Percentiles rank a stretch among this genome's conserved stretches.
These are phyloP conservation scores for Dasysyrphus tricinctus DNA, from an alignment of 2,888 invertebrate genomes.

Conservation along the genomic window DNA sequence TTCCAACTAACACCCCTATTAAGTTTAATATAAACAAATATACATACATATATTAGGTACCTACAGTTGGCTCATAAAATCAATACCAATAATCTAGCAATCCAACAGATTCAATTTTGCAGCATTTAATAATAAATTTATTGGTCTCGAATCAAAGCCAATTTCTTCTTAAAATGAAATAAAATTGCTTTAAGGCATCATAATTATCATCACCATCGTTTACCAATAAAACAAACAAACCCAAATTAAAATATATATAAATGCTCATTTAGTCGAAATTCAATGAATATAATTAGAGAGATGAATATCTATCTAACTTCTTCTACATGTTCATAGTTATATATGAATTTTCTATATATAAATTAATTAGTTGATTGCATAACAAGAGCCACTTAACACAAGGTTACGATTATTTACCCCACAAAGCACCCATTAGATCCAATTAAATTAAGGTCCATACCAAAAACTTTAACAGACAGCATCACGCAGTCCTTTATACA, in stretches of 20 bases:
- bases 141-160: background rate
- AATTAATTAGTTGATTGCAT: constrained; percentile 60
- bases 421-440: constrained; percentile 64
- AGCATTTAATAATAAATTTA: background rate
- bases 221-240: background rate
- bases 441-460: constrained; percentile 62
- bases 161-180: background rate
- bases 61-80: background rate
- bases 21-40: background rate
- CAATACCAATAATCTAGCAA: background rate
- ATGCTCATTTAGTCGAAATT: constrained; percentile 31
- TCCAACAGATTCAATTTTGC: background rate
- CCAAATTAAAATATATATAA: background rate
- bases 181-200: background rate
- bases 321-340: background rate
- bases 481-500: background rate
- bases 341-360: constrained; percentile 26
- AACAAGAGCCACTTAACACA: constrained; percentile 53
- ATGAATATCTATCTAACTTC: constrained; percentile 31
- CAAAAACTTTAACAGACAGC: constrained; percentile 20
- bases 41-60: too few relatives aligned
- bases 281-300: constrained; percentile 42
- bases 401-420: constrained; percentile 48
- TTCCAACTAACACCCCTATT: too few relatives aligned
- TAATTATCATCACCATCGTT: constrained; percentile 3